These are phyloP conservation scores for Tyto alba DNA, from an alignment of 2,113 vertebrate species.

Conservation along the genomic window DNA sequence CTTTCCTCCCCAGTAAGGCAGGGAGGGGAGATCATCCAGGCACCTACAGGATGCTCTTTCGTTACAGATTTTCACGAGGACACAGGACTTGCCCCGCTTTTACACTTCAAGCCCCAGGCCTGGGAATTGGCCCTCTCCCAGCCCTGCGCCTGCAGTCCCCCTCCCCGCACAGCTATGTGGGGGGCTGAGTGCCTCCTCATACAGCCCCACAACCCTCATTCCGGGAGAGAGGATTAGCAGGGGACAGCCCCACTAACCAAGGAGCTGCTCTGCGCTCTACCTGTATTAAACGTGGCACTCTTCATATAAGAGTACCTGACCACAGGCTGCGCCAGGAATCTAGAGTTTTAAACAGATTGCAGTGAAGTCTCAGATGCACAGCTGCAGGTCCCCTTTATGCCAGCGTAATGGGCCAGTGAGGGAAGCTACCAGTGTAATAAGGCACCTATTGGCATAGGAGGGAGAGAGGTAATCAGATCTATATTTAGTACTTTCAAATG, in stretches of 20 bases:
- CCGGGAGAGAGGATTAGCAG: not conserved
- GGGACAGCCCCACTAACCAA: not conserved
- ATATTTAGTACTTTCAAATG: not conserved
- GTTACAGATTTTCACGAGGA: not conserved
- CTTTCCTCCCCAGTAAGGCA: not conserved
- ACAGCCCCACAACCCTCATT: not conserved
- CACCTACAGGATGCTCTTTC: not conserved
- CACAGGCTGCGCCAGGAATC: not conserved
- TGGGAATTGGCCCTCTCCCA: not conserved
- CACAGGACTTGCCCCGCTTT: not conserved
- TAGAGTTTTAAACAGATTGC: not conserved
- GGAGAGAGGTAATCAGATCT: not conserved
- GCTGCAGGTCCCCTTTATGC: not conserved
- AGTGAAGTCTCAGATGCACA: not conserved
- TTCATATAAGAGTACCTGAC: not conserved
- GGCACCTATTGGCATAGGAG: not conserved
- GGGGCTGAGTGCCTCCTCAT: not conserved
- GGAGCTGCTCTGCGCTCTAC: not conserved
- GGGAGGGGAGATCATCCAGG: not conserved
- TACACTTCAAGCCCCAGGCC: not conserved
- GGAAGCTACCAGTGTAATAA: not conserved
- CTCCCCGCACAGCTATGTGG: not conserved
- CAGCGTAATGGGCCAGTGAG: not conserved
- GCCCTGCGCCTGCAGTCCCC: not conserved
- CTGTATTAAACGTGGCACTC: not conserved